Conservation (phyloP, 2,888 invertebrate genomes). For the Antheraea yamamai region DNA sequence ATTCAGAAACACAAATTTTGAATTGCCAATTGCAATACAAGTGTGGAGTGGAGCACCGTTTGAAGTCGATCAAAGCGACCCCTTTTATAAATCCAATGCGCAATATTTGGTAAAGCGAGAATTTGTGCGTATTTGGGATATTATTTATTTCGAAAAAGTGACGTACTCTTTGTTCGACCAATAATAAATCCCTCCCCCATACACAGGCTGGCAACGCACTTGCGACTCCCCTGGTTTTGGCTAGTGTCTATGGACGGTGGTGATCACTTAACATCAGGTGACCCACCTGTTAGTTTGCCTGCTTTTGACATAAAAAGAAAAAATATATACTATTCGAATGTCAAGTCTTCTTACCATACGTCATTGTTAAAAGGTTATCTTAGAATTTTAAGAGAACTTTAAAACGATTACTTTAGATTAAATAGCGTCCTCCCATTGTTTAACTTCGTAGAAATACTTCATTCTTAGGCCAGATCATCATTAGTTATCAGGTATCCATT, state of each 20-base stretch:
- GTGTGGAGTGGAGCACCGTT: not conserved
- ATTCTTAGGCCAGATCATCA: not conserved
- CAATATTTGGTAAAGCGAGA: slow-evolving; percentile 17
- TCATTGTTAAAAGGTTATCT: not conserved
- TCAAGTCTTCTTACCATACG: not conserved
- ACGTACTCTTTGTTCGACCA: not conserved
- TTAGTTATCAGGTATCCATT: too few relatives aligned
- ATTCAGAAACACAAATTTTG: slow-evolving; percentile 8
- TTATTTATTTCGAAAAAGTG: not conserved
- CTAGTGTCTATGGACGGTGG: too few relatives aligned
- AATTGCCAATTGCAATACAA: slow-evolving; percentile 9
- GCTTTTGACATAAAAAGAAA: too few relatives aligned
- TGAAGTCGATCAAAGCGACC: slow-evolving; percentile 15
- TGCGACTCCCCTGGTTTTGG: too few relatives aligned
- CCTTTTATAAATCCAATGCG: slow-evolving; percentile 24
- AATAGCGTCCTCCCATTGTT: not conserved
- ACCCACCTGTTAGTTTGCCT: too few relatives aligned
- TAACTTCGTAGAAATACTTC: not conserved
- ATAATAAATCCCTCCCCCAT: too few relatives aligned
- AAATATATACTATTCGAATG: not conserved
- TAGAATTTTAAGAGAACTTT: not conserved
- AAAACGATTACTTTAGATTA: not conserved
- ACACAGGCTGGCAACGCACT: too few relatives aligned
- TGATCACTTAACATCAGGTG: too few relatives aligned
- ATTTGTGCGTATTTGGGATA: slow-evolving; percentile 6